Base-by-base conservation (phyloP, 1,140 invertebrate species). In the Drosophila murphyi region DNA sequence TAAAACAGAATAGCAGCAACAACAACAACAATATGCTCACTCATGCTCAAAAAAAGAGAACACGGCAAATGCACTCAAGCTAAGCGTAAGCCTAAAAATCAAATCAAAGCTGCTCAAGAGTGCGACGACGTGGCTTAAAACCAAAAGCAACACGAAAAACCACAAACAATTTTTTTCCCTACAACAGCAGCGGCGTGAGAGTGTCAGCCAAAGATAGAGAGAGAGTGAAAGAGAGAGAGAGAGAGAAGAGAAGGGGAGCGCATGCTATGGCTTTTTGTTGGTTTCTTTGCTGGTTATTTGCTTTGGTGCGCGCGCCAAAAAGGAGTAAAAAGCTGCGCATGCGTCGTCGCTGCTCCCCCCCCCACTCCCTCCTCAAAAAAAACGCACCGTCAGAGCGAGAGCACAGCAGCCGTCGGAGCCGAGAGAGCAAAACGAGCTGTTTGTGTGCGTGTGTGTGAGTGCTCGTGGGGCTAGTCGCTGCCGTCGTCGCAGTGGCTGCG, bases 101-200 rank as follows among this genome's bases (percentile, higher is more conserved):
- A 87, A 87, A 87, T 88, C 83, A 87, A 74, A 88, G 83, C 78
- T 74, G 76, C 83, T 86, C 82, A 88, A 88, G 80, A 88, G 83
- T 65, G 41, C 52, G 32, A 31, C 52, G 32, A 31, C 6, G 7
- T 41, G 41, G 48, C 67, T 4, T 5, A 60, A 67, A 60, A 76
- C 72, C 72, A 65, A 69, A 68, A 60, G 39, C 63, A 55, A 64
- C 43, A 79, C 60, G 77, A 85, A 87, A 87, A 87, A 87, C 83
- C 85, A 87, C 85, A 87, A 87, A 87, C 83, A 87, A 88, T 83
- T 87, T 87, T 85, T 85, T 82, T 61, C 10, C 2, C 28, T 59
- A 52, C 45, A 31, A 31, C 45, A 45, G 10, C 75, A 57, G 31
- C 5, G 5, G 47, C 10, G 20, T 8, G 12, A 35, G 28, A 32